These are phyloP conservation scores for Sarcophaga carnaria DNA, from an alignment of 2,888 invertebrate species.

Conservation along the genomic window DNA sequence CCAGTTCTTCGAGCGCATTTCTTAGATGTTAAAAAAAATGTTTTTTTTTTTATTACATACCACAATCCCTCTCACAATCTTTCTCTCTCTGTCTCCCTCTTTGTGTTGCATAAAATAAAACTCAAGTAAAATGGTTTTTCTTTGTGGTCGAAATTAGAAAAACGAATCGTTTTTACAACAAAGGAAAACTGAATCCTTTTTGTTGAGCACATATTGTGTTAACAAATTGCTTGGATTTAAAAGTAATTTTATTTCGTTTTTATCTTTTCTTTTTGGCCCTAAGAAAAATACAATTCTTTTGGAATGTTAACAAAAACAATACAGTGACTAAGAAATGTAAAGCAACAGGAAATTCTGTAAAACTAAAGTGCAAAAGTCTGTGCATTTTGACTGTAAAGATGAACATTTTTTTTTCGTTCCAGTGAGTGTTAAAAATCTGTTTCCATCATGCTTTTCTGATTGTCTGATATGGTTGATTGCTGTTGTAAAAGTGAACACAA, in stretches of 20 bases:
- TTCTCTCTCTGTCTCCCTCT: too few relatives aligned
- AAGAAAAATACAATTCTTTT: conserved; percentile 10
- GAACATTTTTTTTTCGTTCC: neutral
- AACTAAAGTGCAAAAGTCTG: too few relatives aligned
- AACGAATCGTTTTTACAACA: conserved; percentile 1
- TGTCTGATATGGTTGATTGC: too few relatives aligned
- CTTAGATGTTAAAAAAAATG: too few relatives aligned
- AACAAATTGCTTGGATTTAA: conserved; percentile 30
- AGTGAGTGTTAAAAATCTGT: neutral
- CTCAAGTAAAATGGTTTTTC: too few relatives aligned
- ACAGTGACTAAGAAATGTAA: neutral
- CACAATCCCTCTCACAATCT: too few relatives aligned
- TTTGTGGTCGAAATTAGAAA: neutral
- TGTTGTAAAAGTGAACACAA: too few relatives aligned
- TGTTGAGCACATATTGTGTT: conserved; percentile 46
- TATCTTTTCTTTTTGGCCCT: conserved; percentile 1
- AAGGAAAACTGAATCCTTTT: conserved; percentile 9
- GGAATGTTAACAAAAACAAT: conserved; percentile 10
- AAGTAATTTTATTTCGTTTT: conserved; percentile 6
- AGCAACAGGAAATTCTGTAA: neutral
- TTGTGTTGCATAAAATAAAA: too few relatives aligned
- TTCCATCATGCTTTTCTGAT: too few relatives aligned
- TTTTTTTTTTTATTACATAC: too few relatives aligned
- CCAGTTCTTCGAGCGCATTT: too few relatives aligned
- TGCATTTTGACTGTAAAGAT: neutral